Evolutionary conservation across 2,113 vertebrate genomes (phyloP), one percentile per base, ranked within the genome.

Genomic region (Morone chrysops): DNA sequence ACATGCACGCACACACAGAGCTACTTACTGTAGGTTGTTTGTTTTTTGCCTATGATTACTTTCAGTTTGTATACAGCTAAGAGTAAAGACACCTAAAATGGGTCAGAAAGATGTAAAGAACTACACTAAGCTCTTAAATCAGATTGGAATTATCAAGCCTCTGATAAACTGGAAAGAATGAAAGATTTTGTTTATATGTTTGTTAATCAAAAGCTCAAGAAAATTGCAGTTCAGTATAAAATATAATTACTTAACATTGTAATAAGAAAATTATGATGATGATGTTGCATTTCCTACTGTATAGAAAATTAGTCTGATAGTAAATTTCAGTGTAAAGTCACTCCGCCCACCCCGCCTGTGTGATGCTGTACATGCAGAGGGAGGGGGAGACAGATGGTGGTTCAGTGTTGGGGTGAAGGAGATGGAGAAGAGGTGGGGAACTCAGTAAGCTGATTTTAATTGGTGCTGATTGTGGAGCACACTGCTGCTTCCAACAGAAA

Each of bases 311-410:
- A 67, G 31, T 68, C 18, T 41, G 43, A 40, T 66, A 40, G 9
- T n/a, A 56, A 2, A 71, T 47, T 25, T 53, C 22, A 43, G 53
- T 5, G 12, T 78, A 25, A 57, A 72, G 53, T 17, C 31, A 2
- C 76, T 63, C 78, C 66, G 66, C 36, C 20, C 38, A 43, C 10
- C 31, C 40, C 5, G 48, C 12, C 22, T 25, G 50, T 18, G 41
- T 20, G 25, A 61, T 6, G 62, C 17, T 47, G 0, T n/a, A 10
- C 1, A n/a, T 18, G 53, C 53, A 70, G 70, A 36, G 22, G 66
- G 61, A 51, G 22, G 45, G 6, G 45, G 67, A 74, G 82, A 84
- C 90, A 87, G 91, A 93, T 91, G 92, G 91, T 31, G 48, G 43
- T 61, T 68, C n/a, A 41, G 74, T 31, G 66, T 59, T 67, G 65